These are phyloP conservation scores for Schrankia costaestrigalis DNA, from an alignment of 2,888 invertebrate genomes.

Conservation along the genomic window DNA sequence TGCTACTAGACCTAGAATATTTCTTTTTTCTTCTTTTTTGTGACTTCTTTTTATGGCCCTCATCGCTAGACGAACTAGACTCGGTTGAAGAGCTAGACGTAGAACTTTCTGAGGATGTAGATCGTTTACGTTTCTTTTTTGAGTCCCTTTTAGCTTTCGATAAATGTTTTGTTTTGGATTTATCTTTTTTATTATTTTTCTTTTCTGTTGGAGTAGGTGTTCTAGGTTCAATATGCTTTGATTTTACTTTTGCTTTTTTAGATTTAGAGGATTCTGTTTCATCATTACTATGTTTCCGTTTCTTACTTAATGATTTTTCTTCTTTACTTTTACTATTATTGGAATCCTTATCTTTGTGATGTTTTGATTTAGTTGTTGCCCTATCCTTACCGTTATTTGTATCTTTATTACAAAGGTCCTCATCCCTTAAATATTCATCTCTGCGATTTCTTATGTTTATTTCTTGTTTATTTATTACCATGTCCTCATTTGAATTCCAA, in stretches of 20 bases:
- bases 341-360: constrained; percentile 10
- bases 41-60: constrained; percentile 48
- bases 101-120: constrained; percentile 61
- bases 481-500: not conserved
- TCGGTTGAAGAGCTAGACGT: constrained; percentile 61
- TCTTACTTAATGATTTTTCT: constrained; percentile 11
- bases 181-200: constrained; percentile 21
- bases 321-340: constrained; percentile 10
- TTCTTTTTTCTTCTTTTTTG: constrained; percentile 49
- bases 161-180: constrained; percentile 30
- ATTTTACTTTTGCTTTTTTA: constrained; percentile 15
- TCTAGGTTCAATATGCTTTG: constrained; percentile 19
- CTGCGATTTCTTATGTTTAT: too few relatives aligned
- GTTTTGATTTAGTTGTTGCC: constrained; percentile 11
- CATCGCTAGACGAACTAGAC: constrained; percentile 62
- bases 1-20: constrained; percentile 57
- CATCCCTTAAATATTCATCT: too few relatives aligned
- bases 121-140: constrained; percentile 55
- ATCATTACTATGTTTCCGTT: constrained; percentile 21
- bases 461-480: not conserved
- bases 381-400: not conserved
- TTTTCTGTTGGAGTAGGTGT: constrained; percentile 34
- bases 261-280: constrained; percentile 10
- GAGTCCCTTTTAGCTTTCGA: constrained; percentile 22
- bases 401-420: too few relatives aligned